Conservation (phyloP, 2,113 vertebrate species). For the Pagrus major region DNA sequence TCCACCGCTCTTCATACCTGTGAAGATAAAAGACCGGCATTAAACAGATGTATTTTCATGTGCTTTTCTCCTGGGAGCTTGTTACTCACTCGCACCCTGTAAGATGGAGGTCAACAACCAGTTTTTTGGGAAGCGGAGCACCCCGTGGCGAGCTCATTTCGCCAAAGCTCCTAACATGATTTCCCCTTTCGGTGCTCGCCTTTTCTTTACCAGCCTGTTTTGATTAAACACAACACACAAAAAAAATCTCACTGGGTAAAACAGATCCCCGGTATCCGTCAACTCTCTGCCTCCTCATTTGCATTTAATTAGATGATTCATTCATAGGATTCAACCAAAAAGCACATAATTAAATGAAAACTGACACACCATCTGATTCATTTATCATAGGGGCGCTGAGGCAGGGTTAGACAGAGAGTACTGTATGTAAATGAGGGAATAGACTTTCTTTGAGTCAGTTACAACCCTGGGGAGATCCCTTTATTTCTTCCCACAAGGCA, state of each 20-base stretch:
- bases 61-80: conserved; percentile 70
- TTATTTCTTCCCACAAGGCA: background rate
- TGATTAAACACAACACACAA: conserved; percentile 24
- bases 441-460: background rate
- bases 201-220: background rate
- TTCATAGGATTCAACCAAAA: conserved; percentile 42
- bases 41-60: conserved; percentile 58
- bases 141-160: conserved; percentile 66
- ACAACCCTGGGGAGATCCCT: conserved; percentile 1
- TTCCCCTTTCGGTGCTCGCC: background rate
- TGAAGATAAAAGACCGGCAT: conserved; percentile 61
- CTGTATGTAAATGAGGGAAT: conserved; percentile 38
- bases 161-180: conserved; percentile 32
- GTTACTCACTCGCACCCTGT: conserved; percentile 60
- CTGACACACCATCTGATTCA: conserved; percentile 44
- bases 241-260: conserved; percentile 12
- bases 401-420: conserved; percentile 7
- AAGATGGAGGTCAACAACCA: conserved; percentile 70
- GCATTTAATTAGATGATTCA: conserved; percentile 42
- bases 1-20: conserved; percentile 3
- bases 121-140: conserved; percentile 64
- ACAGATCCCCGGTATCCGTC: background rate
- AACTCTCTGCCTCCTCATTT: conserved; percentile 23
- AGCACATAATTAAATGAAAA: conserved; percentile 46
- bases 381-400: conserved; percentile 41